phyloP scores from a whole-genome alignment of 2,888 invertebrate genomes.

The Pristionchus fissidentatus region DNA sequence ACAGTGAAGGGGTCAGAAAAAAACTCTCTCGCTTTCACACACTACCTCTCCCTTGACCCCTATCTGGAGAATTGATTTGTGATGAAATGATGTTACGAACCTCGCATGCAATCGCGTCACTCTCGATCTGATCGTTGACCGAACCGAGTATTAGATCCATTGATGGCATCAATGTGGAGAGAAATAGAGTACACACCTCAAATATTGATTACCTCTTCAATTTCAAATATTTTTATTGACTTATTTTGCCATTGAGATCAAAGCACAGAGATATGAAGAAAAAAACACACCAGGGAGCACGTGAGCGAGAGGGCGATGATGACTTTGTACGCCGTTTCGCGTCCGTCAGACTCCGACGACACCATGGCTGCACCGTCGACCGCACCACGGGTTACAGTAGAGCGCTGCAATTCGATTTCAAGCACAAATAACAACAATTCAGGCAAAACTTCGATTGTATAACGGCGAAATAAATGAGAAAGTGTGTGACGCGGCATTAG shows the following conservation, averaged over 20 bases:
- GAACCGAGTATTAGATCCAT: conserved; percentile 24
- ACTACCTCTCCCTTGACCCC: too few species aligned
- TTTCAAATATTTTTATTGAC: not conserved
- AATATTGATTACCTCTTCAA: not conserved
- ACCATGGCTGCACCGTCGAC: conserved; percentile 6
- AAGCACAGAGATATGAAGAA: not conserved
- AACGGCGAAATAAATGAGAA: conserved; percentile 3
- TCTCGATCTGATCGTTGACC: conserved; percentile 35
- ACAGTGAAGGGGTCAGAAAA: too few species aligned
- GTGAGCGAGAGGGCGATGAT: conserved; percentile 26
- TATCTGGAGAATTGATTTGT: not conserved
- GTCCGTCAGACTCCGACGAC: conserved; percentile 25
- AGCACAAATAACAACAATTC: not conserved
- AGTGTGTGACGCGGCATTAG: not conserved
- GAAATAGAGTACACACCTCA: conserved; percentile 29
- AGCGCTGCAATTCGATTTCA: too few species aligned
- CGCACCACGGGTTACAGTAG: conserved; percentile 5
- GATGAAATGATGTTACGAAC: conserved; percentile 7
- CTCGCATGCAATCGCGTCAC: conserved; percentile 3
- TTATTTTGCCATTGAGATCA: not conserved
- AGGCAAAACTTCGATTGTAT: not conserved
- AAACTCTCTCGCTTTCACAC: too few species aligned
- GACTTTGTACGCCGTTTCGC: conserved; percentile 42
- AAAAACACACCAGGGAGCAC: conserved; percentile 9
- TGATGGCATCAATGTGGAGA: conserved; percentile 15